A percentile compares a stretch with the other conserved stretches of the same genome.
Conservation (phyloP, 2,888 invertebrate species). For the Tenthredo scrophulariae region DNA sequence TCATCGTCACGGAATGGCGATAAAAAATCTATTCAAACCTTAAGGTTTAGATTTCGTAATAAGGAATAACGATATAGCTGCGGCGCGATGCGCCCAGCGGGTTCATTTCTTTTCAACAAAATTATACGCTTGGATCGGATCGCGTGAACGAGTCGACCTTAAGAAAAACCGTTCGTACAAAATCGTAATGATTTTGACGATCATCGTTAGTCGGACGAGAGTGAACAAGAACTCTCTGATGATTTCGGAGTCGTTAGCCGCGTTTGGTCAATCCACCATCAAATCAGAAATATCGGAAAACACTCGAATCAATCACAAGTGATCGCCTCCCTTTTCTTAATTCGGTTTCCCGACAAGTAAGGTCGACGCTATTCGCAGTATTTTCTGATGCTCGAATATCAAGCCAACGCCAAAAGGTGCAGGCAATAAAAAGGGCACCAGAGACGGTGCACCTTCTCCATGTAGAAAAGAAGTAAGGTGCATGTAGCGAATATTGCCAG, state of each 20-base stretch:
- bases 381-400: neutral
- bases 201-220: slow-evolving; percentile 33
- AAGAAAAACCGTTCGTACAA: slow-evolving; percentile 35
- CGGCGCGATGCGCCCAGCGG: slow-evolving; percentile 25
- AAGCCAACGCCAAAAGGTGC: slow-evolving; percentile 7
- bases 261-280: slow-evolving; percentile 22
- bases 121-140: slow-evolving; percentile 61
- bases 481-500: slow-evolving; percentile 69
- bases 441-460: slow-evolving; percentile 45
- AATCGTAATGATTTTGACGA: slow-evolving; percentile 52
- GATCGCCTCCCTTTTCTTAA: neutral
- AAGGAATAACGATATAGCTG: slow-evolving; percentile 27
- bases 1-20: slow-evolving; percentile 49
- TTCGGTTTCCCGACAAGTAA: neutral
- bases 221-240: slow-evolving; percentile 17
- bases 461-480: slow-evolving; percentile 36
- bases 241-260: slow-evolving; percentile 20
- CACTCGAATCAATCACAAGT: neutral
- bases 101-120: slow-evolving; percentile 54
- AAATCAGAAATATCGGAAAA: slow-evolving; percentile 19
- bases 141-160: slow-evolving; percentile 58
- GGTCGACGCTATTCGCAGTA: neutral
- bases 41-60: slow-evolving; percentile 21
- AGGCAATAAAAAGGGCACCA: slow-evolving; percentile 48
- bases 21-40: slow-evolving; percentile 58